These are phyloP conservation scores for Lampris incognitus DNA, from an alignment of 2,113 vertebrate genomes.

Conservation along the genomic window DNA sequence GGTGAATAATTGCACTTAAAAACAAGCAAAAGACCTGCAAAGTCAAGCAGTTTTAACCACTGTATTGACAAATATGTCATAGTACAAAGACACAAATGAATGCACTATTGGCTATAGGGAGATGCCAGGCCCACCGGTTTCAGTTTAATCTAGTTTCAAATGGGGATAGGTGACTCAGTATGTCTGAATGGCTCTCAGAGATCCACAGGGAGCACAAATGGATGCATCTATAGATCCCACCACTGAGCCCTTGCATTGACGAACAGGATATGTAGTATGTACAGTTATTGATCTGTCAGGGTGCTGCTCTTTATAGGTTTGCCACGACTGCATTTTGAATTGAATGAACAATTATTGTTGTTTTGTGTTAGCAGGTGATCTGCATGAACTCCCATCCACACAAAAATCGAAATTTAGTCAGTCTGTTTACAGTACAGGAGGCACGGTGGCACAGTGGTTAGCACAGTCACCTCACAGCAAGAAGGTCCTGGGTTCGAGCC, in stretches of 20 bases:
- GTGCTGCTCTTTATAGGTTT: not conserved
- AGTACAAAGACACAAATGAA: too few species aligned
- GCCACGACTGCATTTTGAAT: not conserved
- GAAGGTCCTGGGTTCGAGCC: too few species aligned
- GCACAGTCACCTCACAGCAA: too few species aligned
- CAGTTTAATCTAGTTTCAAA: constrained; percentile 2
- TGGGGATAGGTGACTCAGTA: not conserved
- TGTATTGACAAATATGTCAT: not conserved
- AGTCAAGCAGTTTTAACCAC: constrained; percentile 16
- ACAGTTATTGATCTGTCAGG: constrained; percentile 19
- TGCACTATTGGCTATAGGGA: too few species aligned
- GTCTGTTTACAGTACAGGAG: constrained; percentile 5
- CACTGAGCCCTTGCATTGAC: not conserved
- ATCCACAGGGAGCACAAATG: too few species aligned
- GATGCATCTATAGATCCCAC: constrained; percentile 43
- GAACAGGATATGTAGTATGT: not conserved
- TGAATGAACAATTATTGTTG: constrained; percentile 22
- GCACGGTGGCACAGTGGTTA: too few species aligned
- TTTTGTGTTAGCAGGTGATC: constrained; percentile 34
- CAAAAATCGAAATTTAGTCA: not conserved
- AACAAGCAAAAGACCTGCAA: not conserved
- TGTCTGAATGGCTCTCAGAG: too few species aligned
- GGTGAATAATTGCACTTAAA: constrained; percentile 12
- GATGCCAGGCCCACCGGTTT: constrained; percentile 21
- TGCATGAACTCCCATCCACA: constrained; percentile 7